Evolutionary conservation across 92 coral and sea anemone species (phyloP).

Genomic region (Epizoanthus scotinus): DNA sequence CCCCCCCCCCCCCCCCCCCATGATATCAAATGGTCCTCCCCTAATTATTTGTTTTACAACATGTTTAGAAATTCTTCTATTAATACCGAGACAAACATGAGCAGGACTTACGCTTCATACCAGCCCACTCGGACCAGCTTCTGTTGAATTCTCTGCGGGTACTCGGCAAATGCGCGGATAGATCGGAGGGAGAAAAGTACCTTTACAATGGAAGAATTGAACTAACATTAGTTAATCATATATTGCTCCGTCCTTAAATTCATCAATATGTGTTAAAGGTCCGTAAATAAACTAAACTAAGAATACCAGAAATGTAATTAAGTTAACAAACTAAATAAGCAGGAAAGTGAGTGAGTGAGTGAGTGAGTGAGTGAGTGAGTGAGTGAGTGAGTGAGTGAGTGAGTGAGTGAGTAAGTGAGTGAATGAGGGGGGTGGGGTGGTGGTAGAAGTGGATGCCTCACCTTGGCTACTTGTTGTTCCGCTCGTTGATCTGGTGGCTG

Average conservation of each 20-base stretch:
- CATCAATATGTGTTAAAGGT: no score
- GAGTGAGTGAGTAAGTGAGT: neutral
- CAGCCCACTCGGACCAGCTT: conserved; percentile 89
- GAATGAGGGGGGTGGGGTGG: no score
- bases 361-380: neutral
- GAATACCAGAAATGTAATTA: no score
- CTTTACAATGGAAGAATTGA: conserved; percentile 40
- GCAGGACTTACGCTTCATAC: conserved; percentile 87
- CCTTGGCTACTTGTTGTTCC: conserved; percentile 90
- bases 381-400: no score
- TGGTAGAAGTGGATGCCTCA: conserved; percentile 10
- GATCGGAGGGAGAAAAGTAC: conserved; percentile 84
- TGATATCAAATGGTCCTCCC: no score
- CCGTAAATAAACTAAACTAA: no score
- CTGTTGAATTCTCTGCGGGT: conserved; percentile 94
- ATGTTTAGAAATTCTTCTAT: neutral
- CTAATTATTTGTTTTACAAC: no score
- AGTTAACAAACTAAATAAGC: no score
- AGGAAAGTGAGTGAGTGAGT: no score
- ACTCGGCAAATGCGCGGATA: conserved; percentile 92
- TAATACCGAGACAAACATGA: neutral
- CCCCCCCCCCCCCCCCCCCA: no score
- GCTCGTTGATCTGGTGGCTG: conserved; percentile 83
- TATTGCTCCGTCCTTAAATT: no score
- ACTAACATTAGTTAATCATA: neutral